Evolutionary conservation across 2,888 invertebrate genomes (phyloP).

Genomic region (Deilephila porcellus): DNA sequence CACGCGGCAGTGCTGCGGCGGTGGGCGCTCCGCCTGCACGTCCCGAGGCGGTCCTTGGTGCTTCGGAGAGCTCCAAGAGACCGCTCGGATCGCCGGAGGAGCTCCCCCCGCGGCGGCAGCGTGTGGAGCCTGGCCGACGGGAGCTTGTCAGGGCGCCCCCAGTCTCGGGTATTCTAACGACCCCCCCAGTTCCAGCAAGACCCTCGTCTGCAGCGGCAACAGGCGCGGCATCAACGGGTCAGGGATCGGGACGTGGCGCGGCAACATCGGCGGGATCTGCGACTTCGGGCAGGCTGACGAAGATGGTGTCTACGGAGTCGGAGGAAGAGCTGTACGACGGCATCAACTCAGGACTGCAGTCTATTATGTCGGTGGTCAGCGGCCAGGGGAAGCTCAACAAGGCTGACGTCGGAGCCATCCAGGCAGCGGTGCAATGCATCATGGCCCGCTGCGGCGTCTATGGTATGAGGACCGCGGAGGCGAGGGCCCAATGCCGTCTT

Average conservation of each 20-base stretch:
- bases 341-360: not conserved
- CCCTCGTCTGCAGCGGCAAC: too few relatives aligned
- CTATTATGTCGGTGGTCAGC: not conserved
- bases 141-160: not conserved
- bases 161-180: not conserved
- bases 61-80: not conserved
- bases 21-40: not conserved
- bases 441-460: too few relatives aligned
- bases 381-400: not conserved
- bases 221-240: too few relatives aligned
- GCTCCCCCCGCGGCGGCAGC: not conserved
- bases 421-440: too few relatives aligned
- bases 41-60: not conserved
- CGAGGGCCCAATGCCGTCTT: too few relatives aligned
- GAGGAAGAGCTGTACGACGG: not conserved
- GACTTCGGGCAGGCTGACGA: not conserved
- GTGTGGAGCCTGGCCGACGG: not conserved
- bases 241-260: not conserved
- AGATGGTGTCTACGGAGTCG: not conserved
- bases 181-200: too few relatives aligned
- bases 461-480: too few relatives aligned
- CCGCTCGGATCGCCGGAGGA: not conserved
- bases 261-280: too few relatives aligned
- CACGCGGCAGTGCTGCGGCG: not conserved
- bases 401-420: not conserved